Conservation (phyloP, 2,113 vertebrate species). For the Protobothrops mucrosquamatus region DNA sequence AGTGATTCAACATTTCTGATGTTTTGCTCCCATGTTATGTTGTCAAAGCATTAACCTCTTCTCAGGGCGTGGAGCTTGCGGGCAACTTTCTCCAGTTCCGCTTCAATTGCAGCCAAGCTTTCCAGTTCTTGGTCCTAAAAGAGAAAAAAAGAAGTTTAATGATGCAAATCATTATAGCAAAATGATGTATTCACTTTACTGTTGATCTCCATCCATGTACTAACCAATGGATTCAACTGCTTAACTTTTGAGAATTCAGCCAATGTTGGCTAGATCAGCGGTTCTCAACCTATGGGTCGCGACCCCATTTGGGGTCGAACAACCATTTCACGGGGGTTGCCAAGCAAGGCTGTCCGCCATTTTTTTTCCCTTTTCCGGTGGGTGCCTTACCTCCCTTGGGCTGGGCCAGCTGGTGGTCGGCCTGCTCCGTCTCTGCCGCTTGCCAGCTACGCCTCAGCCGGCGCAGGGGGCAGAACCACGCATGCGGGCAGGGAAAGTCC, state of each 20-base stretch:
- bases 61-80: conserved; percentile 86
- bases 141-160: neutral
- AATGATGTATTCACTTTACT: neutral
- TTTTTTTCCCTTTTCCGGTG: too few relatives aligned
- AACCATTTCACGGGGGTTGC: too few relatives aligned
- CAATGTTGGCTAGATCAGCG: neutral
- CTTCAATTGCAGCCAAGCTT: conserved; percentile 90
- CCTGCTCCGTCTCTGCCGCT: too few relatives aligned
- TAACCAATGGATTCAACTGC: neutral
- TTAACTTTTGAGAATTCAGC: neutral
- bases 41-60: conserved; percentile 58
- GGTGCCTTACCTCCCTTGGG: too few relatives aligned
- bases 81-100: conserved; percentile 88
- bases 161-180: neutral
- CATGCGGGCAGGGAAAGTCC: too few relatives aligned
- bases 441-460: too few relatives aligned
- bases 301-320: too few relatives aligned
- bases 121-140: conserved; percentile 90
- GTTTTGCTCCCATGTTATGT: accelerated
- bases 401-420: too few relatives aligned
- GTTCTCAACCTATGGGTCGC: too few relatives aligned
- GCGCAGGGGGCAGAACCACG: too few relatives aligned
- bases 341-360: too few relatives aligned
- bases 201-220: neutral
- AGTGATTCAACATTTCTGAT: neutral